A percentile compares a stretch with the other conserved stretches of the same genome.
These are phyloP conservation scores for Macrophya annulata DNA, from an alignment of 2,888 invertebrate species.

Conservation along the genomic window DNA sequence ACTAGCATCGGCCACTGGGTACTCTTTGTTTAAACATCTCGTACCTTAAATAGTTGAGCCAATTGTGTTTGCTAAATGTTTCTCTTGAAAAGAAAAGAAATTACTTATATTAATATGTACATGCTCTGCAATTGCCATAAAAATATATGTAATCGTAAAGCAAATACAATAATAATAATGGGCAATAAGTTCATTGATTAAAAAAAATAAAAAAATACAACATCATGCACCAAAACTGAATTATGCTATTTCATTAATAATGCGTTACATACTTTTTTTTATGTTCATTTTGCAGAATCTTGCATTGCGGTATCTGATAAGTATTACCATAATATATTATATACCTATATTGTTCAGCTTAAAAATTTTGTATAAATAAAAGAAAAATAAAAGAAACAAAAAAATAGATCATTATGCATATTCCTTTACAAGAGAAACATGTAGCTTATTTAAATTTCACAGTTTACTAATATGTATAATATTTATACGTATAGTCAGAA, in stretches of 20 bases:
- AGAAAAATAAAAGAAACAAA: neutral
- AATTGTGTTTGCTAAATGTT: slow-evolving; percentile 61
- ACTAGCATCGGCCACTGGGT: slow-evolving; percentile 71
- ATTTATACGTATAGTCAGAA: slow-evolving; percentile 44
- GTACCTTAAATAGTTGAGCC: slow-evolving; percentile 74
- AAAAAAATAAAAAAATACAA: neutral
- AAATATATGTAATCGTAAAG: neutral
- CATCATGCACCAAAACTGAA: slow-evolving; percentile 9
- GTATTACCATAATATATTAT: neutral
- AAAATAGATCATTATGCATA: neutral
- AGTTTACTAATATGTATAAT: slow-evolving; percentile 36
- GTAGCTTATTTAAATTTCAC: slow-evolving; percentile 38
- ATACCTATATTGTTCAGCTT: neutral
- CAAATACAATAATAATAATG: neutral
- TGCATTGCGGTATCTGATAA: neutral
- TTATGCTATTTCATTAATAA: neutral
- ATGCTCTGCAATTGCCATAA: neutral
- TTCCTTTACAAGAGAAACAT: slow-evolving; percentile 46
- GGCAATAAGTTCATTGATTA: neutral
- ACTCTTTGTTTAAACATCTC: slow-evolving; percentile 61
- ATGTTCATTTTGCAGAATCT: neutral
- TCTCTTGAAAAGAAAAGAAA: slow-evolving; percentile 42
- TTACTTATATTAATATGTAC: neutral
- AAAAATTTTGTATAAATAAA: slow-evolving; percentile 3
- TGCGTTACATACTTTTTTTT: neutral